Evolutionary conservation across 2,113 vertebrate species (phyloP).

Genomic region (Lanius ludovicianus): DNA sequence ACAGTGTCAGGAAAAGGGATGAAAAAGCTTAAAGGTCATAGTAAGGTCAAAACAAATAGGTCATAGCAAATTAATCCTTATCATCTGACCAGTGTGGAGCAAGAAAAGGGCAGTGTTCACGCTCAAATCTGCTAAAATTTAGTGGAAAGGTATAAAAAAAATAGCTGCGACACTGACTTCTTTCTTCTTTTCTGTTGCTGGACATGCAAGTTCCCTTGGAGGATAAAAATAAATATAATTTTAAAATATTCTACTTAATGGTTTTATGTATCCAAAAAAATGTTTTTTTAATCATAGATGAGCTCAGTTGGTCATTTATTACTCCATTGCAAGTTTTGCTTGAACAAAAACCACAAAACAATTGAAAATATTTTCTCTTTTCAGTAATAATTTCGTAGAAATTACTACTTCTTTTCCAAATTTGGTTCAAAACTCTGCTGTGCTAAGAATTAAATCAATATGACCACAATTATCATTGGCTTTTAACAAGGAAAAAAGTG

Average conservation of each 20-base stretch:
- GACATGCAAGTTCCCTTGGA: not conserved
- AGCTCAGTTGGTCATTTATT: not conserved
- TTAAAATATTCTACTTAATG: not conserved
- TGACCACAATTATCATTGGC: not conserved
- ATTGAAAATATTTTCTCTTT: not conserved
- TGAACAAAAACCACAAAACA: not conserved
- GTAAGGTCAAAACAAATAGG: slow-evolving; percentile 73
- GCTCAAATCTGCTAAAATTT: slow-evolving; percentile 38
- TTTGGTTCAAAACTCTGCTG: not conserved
- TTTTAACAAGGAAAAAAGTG: not conserved
- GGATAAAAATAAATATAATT: not conserved
- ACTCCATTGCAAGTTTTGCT: not conserved
- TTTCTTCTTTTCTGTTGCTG: slow-evolving; percentile 3
- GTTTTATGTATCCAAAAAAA: not conserved
- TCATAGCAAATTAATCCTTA: slow-evolving; percentile 77
- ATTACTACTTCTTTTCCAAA: not conserved
- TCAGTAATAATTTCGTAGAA: not conserved
- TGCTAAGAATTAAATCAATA: not conserved
- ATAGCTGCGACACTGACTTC: not conserved
- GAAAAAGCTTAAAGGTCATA: slow-evolving; percentile 63
- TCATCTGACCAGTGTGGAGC: slow-evolving; percentile 53
- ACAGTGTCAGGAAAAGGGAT: slow-evolving; percentile 52
- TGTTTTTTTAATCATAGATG: not conserved
- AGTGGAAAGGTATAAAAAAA: slow-evolving; percentile 43
- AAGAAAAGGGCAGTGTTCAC: slow-evolving; percentile 42